These are phyloP conservation scores for Acrocephalus kingi DNA, from an alignment of 2,113 vertebrate species.

Conservation along the genomic window DNA sequence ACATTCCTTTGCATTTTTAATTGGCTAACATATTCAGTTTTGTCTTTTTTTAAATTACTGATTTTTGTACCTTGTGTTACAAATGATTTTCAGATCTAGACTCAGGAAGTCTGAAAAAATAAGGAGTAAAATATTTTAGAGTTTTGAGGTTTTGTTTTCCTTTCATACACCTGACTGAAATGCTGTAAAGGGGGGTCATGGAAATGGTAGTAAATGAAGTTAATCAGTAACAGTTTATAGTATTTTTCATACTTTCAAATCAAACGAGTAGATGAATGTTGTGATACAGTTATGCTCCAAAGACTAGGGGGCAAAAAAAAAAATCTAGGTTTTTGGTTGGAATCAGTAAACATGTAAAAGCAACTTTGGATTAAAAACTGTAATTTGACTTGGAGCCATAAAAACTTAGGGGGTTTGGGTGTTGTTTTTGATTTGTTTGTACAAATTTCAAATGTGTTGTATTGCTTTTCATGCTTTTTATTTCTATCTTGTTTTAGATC, in stretches of 20 bases:
- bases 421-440: not conserved
- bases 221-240: constrained; percentile 29
- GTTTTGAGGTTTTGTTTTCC: not conserved
- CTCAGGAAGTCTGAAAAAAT: not conserved
- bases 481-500: not conserved
- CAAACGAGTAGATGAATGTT: not conserved
- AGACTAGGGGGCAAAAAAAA: not conserved
- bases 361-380: not conserved
- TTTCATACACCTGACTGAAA: not conserved
- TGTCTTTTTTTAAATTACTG: not conserved
- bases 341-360: not conserved
- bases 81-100: not conserved
- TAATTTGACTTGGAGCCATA: not conserved
- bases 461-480: not conserved
- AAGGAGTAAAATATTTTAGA: not conserved
- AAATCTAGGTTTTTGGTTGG: not conserved
- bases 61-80: not conserved
- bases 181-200: not conserved
- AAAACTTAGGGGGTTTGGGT: not conserved
- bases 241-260: constrained; percentile 20
- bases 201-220: not conserved
- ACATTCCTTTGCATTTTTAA: not conserved
- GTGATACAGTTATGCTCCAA: not conserved
- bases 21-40: not conserved
- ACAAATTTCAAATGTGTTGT: not conserved